Evolutionary conservation across 30 jellyfish, hydroid and myxozoan genomes (phyloP).

Genomic region (Aurelia aurita complex sp. Pacific): DNA sequence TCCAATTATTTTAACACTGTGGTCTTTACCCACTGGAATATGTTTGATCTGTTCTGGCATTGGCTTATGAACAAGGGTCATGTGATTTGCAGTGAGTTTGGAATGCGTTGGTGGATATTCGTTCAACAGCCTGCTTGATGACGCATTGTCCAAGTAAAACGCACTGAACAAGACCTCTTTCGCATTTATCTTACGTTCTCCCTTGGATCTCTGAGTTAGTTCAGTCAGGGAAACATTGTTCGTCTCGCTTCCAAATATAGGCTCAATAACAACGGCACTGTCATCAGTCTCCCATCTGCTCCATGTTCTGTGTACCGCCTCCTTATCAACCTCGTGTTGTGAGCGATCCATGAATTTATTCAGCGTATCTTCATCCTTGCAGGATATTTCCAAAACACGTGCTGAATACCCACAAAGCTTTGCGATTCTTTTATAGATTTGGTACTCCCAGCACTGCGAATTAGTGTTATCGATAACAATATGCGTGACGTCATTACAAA

Average conservation of each 20-base stretch:
- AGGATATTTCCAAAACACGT: slow-evolving; percentile 66
- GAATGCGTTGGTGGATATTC: slow-evolving; percentile 67
- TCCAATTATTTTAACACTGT: slow-evolving; percentile 67
- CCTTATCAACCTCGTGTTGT: slow-evolving; percentile 69
- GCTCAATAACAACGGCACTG: slow-evolving; percentile 43
- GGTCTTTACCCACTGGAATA: slow-evolving; percentile 75
- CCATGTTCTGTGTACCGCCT: slow-evolving; percentile 61
- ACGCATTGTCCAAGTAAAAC: slow-evolving; percentile 72
- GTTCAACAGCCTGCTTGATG: slow-evolving; percentile 50
- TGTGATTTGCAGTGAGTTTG: slow-evolving; percentile 78
- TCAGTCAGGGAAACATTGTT: slow-evolving; percentile 9
- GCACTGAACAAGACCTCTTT: slow-evolving; percentile 84
- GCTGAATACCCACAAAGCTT: slow-evolving; percentile 68
- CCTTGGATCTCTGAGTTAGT: background rate
- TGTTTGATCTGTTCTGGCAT: slow-evolving; percentile 52
- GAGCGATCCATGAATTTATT: slow-evolving; percentile 51
- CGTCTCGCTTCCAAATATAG: slow-evolving; percentile 7
- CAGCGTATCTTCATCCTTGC: slow-evolving; percentile 54
- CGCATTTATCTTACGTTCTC: background rate
- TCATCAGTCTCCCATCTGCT: slow-evolving; percentile 89
- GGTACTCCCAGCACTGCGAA: slow-evolving; percentile 93
- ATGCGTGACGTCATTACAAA: slow-evolving; percentile 1
- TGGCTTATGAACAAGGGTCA: slow-evolving; percentile 84
- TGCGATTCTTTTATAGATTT: slow-evolving; percentile 78
- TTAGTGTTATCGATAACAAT: slow-evolving; percentile 89